These are phyloP conservation scores for Halisarca cf. caerulea DNA, from an alignment of 37 sponge, comb jelly and placozoan species.

Conservation along the genomic window DNA sequence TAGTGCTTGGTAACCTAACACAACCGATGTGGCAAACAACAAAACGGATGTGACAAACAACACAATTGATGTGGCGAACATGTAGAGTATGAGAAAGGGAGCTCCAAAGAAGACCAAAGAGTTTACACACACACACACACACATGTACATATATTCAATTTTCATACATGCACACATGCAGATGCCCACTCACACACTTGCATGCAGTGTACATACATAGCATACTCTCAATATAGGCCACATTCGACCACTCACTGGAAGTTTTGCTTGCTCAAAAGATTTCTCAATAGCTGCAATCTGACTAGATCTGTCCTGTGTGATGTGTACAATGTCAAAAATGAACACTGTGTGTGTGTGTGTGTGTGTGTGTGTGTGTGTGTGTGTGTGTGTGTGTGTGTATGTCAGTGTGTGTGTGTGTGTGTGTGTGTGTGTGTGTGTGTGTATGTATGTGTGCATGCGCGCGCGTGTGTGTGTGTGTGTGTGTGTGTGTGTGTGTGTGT, in stretches of 20 bases:
- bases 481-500: no score
- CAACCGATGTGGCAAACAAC: background rate
- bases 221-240: background rate
- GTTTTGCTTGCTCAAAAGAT: constrained; percentile 93
- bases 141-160: background rate
- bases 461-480: no score
- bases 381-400: no score
- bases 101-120: no score
- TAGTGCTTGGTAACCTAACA: constrained; percentile 80
- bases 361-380: no score
- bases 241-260: constrained; percentile 69
- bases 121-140: background rate
- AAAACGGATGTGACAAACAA: no score
- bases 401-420: no score
- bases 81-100: no score
- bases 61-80: no score
- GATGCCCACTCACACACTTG: background rate
- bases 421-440: no score
- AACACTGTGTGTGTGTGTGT: no score
- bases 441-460: no score
- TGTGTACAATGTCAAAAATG: background rate
- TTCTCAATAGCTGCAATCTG: constrained; percentile 96
- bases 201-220: background rate
- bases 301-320: constrained; percentile 86
- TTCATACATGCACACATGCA: background rate